A percentile compares a stretch with the other conserved stretches of the same genome.
These are phyloP conservation scores for Cariama cristata DNA, from an alignment of 2,113 vertebrate genomes.

Conservation along the genomic window DNA sequence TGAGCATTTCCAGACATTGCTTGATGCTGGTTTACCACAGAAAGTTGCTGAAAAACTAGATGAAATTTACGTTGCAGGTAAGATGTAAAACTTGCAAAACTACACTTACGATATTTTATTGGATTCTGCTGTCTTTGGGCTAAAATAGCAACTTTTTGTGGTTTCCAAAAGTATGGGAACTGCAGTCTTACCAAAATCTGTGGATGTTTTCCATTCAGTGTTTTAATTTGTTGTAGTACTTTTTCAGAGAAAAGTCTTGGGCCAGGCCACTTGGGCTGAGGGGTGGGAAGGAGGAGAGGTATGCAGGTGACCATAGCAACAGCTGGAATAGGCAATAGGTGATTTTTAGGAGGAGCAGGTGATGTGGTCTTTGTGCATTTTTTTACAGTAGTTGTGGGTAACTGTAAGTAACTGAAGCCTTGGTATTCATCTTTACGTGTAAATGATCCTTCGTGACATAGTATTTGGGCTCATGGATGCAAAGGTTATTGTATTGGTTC, in stretches of 20 bases:
- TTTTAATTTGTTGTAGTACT: background rate
- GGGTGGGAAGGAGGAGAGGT: constrained; percentile 17
- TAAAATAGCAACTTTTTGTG: constrained; percentile 98
- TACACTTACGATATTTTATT: constrained; percentile 81
- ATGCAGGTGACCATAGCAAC: constrained; percentile 70
- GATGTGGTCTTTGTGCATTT: constrained; percentile 37
- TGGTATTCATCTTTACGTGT: background rate
- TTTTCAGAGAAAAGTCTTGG: background rate
- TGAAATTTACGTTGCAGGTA: constrained; percentile 98
- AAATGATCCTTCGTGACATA: background rate
- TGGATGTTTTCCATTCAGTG: background rate
- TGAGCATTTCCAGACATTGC: constrained; percentile 92
- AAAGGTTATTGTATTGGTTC: background rate
- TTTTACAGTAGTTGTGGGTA: constrained; percentile 58
- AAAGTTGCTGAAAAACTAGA: constrained; percentile 98
- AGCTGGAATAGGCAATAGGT: constrained; percentile 65
- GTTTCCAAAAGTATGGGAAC: constrained; percentile 96
- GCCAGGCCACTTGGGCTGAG: background rate
- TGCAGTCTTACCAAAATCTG: constrained; percentile 81
- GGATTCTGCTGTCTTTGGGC: constrained; percentile 86
- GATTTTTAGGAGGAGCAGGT: constrained; percentile 55
- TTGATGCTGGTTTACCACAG: constrained; percentile 95
- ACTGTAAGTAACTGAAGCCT: background rate
- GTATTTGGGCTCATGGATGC: background rate
- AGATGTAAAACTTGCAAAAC: constrained; percentile 83